Conservation (phyloP, 2,113 vertebrate genomes). For the Pavo muticus region DNA sequence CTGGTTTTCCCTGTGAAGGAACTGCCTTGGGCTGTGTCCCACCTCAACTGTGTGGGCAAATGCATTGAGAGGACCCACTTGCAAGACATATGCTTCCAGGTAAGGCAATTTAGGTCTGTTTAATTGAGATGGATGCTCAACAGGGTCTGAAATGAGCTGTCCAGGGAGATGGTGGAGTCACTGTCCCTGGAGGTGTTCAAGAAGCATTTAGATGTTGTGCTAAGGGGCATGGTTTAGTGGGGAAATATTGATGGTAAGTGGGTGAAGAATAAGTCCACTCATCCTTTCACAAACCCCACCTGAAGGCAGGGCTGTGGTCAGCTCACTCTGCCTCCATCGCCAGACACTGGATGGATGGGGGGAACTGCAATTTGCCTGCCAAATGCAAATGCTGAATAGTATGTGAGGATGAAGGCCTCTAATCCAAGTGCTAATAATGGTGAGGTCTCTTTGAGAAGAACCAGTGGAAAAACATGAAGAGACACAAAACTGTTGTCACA, state of each 20-base stretch:
- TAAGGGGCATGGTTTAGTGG: too few species aligned
- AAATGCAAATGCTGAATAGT: fast-evolving
- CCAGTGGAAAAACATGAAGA: neutral
- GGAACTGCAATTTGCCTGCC: neutral
- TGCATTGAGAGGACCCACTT: neutral
- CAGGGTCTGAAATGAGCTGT: neutral
- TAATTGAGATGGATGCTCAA: neutral
- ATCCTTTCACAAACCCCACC: neutral
- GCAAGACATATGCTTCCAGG: neutral
- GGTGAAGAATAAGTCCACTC: neutral
- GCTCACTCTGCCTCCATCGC: fast-evolving
- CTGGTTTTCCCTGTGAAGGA: too few species aligned
- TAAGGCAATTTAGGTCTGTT: neutral
- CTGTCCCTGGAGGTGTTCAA: too few species aligned
- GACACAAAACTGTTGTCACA: neutral
- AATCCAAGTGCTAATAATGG: neutral
- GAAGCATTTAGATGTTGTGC: too few species aligned
- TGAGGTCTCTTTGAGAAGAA: neutral
- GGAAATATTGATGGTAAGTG: too few species aligned
- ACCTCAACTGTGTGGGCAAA: neutral
- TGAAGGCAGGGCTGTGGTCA: neutral
- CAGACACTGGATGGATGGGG: neutral
- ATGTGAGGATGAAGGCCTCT: neutral
- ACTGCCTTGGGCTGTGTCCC: neutral
- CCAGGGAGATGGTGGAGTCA: too few species aligned